Evolutionary conservation across 1,140 invertebrate species (phyloP), one percentile per base, ranked within the genome.

Genomic region (Drosophila hydei): DNA sequence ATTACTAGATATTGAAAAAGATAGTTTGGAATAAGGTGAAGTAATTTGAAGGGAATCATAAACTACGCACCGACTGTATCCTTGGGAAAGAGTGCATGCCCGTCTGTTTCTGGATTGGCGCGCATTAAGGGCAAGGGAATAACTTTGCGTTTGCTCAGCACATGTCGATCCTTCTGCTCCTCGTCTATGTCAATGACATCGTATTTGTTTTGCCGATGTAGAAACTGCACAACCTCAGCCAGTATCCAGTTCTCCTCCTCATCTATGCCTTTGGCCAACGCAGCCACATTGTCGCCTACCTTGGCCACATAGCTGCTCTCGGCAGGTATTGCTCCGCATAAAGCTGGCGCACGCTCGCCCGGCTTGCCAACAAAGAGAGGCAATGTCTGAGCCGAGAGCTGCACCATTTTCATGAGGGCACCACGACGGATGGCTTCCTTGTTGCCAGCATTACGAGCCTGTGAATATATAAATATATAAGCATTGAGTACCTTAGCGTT

Each of bases 101-200:
- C 95, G 93, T 99, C 96, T 1, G 97, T 98, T 89, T 98, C 96
- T 0, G 99, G 98, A 93, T 99, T 98, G 0, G 98, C 98, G 80
- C 98, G 94, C 96, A 98, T 98, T 19, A 98, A 91, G 0, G 99
- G 98, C 52, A 99, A 93, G 0, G 98, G 97, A 50, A 99, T 96
- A 18, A 99, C 96, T 72, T 96, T 93, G 45, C 96, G 92, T 72
- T 96, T 95, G 78, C 96, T 97, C 7, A 99, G 90, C 25, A 94
- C 94, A 91, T 97, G 96, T 0, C 96, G 94, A 87, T 98, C 96
- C 91, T 97, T 97, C 92, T 98, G 95, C 92, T 99, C 98, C 83
- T 99, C 97, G 85, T 99, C 97, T 75, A 99, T 99, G 91, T 99
- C 98, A 91, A 98, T 97, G 1, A 99, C 97, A 92, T 99, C 97